A percentile compares a stretch with the other conserved stretches of the same genome.
phyloP scores from a whole-genome alignment of 2,797 vertebrate species.

The Orestias chungarensis region DNA sequence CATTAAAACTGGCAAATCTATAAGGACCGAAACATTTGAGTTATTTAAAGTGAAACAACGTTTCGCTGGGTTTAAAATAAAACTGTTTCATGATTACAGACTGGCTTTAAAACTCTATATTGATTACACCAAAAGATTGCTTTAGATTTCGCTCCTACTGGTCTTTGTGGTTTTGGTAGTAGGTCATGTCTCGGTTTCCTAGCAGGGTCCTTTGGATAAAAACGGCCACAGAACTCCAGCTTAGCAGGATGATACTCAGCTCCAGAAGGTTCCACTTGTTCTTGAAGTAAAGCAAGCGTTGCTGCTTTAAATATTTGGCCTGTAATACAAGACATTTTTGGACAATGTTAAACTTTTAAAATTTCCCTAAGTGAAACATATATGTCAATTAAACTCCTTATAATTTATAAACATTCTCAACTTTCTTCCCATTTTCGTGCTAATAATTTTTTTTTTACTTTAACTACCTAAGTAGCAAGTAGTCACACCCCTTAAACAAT shows the following conservation, averaged over 20 bases:
- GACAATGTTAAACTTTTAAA: neutral
- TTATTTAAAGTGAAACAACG: neutral
- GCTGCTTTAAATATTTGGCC: constrained; percentile 84
- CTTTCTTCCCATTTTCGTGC: neutral
- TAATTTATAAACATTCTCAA: neutral
- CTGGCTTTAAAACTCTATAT: neutral
- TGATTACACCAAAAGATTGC: neutral
- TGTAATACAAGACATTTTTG: constrained; percentile 52
- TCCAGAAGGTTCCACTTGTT: constrained; percentile 91
- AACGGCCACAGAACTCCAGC: constrained; percentile 86
- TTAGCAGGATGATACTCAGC: constrained; percentile 85
- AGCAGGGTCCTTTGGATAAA: constrained; percentile 85
- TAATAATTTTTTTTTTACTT: too few species aligned
- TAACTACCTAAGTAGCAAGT: neutral
- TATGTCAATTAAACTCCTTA: neutral
- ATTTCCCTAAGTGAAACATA: neutral
- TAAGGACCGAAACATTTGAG: neutral
- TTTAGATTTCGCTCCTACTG: constrained; percentile 72
- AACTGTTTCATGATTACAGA: neutral
- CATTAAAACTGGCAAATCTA: constrained; percentile 87
- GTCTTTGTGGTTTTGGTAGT: constrained; percentile 82
- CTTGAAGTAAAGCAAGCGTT: constrained; percentile 85
- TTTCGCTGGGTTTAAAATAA: neutral
- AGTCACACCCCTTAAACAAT: neutral
- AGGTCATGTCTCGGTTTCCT: constrained; percentile 81